Base-by-base conservation (phyloP, 2,113 vertebrate genomes). In the Chaetorhynchus papuensis region DNA sequence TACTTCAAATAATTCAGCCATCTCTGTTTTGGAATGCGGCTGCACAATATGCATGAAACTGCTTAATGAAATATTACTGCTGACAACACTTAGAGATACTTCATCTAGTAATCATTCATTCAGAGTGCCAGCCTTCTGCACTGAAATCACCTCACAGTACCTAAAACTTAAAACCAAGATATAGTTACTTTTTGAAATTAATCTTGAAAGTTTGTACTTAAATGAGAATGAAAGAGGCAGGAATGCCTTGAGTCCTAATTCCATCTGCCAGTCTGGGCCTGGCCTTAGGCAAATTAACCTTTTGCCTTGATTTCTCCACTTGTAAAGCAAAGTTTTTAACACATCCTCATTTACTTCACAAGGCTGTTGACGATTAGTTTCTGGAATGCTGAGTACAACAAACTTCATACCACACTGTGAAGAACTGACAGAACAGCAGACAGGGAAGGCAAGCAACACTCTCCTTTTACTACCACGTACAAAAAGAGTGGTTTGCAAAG, bases 321-420 rank as follows among this genome's bases (percentile, higher is more conserved):
- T 60, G 74, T 54, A 77, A 89, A 87, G 45, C 87, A 35, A 71
- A 50, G 82, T 28, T 97, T 92, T 94, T 92, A 93, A 91, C 92
- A 85, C 81, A 44, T 93, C 63, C 59, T 88, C 86, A 72, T 50
- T 91, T 86, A 90, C 71, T 93, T 80, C 90, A 80, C 75, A 90
- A 45, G 84, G 50, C 66, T 86, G 52, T 44, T 66, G 75, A 80
- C 0, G 0, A 93, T 56, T 65, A 52, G 71, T 52, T 94, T 91
- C 66, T 93, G 82, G 82, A 94, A 93, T 60, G 79, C 49, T 64
- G 76, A 80, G 41, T 57, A 69, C 60, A 93, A 88, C 44, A 69
- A 86, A 90, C 53, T 79, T 89, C 70, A 42, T 83, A 83, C 9
- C 59, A 44, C 7, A 26, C 33, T 49, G 74, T 59, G 59, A 76